These are phyloP conservation scores for Oryzias curvinotus DNA, from an alignment of 2,113 vertebrate species.

Conservation along the genomic window DNA sequence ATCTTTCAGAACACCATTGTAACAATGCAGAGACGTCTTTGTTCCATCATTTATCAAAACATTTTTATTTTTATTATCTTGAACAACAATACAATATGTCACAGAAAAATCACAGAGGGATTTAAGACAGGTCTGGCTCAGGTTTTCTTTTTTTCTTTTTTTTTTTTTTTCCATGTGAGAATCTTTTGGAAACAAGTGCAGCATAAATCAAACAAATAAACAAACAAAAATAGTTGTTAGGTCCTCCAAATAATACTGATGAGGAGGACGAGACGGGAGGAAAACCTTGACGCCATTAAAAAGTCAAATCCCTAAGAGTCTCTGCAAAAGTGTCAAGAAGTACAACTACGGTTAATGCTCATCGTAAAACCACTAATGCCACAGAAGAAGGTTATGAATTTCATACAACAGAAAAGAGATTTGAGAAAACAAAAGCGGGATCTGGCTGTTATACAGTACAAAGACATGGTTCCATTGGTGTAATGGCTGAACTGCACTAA, in stretches of 20 bases:
- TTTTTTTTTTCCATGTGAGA: constrained; percentile 40
- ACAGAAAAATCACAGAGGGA: constrained; percentile 80
- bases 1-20: neutral
- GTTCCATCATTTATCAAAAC: constrained; percentile 77
- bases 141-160: constrained; percentile 66
- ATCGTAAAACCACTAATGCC: constrained; percentile 72
- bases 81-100: constrained; percentile 79
- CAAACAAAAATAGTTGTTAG: constrained; percentile 50
- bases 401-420: constrained; percentile 65
- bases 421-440: constrained; percentile 38
- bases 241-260: constrained; percentile 66
- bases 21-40: neutral
- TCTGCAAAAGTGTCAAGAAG: constrained; percentile 67
- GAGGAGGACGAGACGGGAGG: constrained; percentile 59
- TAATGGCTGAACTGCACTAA: constrained; percentile 62
- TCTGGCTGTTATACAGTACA: constrained; percentile 77
- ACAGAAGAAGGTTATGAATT: constrained; percentile 66
- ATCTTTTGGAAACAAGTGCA: constrained; percentile 75
- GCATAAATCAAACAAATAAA: constrained; percentile 67
- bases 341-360: constrained; percentile 71
- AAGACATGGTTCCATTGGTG: constrained; percentile 76
- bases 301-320: constrained; percentile 68
- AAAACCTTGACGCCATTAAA: constrained; percentile 55
- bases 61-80: constrained; percentile 69
- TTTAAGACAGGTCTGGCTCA: constrained; percentile 84